Conservation (phyloP, 2,113 vertebrate genomes). For the Corythoichthys haematopterus region DNA sequence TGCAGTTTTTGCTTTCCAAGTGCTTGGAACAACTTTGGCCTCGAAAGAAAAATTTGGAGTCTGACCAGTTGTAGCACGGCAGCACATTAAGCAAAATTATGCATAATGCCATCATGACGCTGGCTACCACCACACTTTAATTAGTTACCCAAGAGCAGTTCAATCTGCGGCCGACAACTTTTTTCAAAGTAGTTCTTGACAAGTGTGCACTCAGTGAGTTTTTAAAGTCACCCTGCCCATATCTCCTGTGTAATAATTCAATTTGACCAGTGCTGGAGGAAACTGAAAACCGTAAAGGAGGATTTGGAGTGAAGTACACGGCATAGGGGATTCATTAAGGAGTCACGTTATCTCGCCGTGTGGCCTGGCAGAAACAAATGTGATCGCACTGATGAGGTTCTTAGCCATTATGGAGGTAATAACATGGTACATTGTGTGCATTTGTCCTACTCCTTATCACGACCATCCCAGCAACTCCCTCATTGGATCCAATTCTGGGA, state of each 20-base stretch:
- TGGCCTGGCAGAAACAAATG: constrained; percentile 59
- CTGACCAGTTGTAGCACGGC: neutral
- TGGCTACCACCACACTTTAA: neutral
- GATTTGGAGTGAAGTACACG: constrained; percentile 58
- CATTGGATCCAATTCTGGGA: constrained; percentile 4
- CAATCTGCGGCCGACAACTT: neutral
- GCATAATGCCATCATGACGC: neutral
- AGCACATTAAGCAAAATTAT: neutral
- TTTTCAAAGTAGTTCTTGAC: neutral
- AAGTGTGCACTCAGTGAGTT: constrained; percentile 31
- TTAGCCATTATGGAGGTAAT: constrained; percentile 56
- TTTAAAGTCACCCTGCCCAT: constrained; percentile 60
- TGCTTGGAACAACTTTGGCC: neutral
- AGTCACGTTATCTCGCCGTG: constrained; percentile 56
- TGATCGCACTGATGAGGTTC: constrained; percentile 59
- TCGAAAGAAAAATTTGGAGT: neutral
- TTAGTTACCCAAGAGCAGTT: neutral
- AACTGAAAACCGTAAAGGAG: constrained; percentile 54
- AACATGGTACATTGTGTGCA: constrained; percentile 31
- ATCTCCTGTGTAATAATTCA: constrained; percentile 57
- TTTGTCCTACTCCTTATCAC: constrained; percentile 39
- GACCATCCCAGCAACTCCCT: constrained; percentile 21
- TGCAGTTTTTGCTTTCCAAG: no score
- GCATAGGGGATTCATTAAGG: constrained; percentile 41
- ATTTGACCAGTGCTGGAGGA: constrained; percentile 49